These are phyloP conservation scores for Dipodomys merriami DNA, from an alignment of 2,113 vertebrate genomes.

Conservation along the genomic window DNA sequence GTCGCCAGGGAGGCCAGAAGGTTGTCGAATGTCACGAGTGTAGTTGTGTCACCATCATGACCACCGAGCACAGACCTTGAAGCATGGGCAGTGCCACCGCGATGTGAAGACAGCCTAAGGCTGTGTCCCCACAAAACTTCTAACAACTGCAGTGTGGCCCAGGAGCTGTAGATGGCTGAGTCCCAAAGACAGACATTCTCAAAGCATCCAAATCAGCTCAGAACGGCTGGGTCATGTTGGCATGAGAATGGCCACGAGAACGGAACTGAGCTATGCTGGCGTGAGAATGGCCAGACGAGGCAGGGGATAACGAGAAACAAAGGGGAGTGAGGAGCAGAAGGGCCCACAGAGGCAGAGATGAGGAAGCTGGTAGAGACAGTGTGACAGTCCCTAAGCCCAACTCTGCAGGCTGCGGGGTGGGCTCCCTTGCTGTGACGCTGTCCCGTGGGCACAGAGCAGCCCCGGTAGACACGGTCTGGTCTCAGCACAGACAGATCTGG, in stretches of 20 bases:
- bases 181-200: not conserved
- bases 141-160: no score
- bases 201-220: not conserved
- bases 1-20: no score
- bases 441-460: not conserved
- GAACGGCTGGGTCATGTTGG: not conserved
- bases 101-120: fast-evolving
- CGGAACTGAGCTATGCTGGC: no score
- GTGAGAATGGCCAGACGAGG: no score
- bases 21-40: not conserved
- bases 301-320: not conserved
- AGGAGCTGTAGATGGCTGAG: no score
- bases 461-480: conserved; percentile 12
- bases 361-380: not conserved
- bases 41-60: fast-evolving
- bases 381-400: fast-evolving
- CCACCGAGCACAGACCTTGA: not conserved
- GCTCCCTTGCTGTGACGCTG: not conserved
- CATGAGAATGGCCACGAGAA: no score
- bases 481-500: conserved; percentile 56
- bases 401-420: not conserved
- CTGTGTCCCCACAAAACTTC: not conserved
- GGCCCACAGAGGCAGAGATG: not conserved
- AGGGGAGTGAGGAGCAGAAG: no score
- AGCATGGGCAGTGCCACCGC: not conserved